Percentiles rank a stretch among this genome's conserved stretches.
Evolutionary conservation across 2,113 vertebrate species (phyloP).

Genomic region (Vulpes lagopus): DNA sequence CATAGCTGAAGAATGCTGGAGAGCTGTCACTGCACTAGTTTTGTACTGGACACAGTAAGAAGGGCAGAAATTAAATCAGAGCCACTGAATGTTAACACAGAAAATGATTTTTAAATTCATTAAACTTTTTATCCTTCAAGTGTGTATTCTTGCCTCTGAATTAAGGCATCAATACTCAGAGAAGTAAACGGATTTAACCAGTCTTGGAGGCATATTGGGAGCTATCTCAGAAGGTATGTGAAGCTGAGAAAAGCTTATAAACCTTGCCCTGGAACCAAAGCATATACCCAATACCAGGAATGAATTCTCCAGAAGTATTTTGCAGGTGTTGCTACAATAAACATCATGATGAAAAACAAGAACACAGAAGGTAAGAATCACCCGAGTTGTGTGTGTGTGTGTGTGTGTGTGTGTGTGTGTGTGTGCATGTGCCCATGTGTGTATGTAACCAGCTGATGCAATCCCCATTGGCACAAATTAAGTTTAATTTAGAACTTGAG

Average conservation of each 20-base stretch:
- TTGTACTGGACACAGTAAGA: background rate
- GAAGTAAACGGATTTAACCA: background rate
- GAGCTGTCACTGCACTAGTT: background rate
- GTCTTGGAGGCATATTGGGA: background rate
- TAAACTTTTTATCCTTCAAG: background rate
- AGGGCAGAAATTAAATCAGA: background rate
- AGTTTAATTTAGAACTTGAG: constrained; percentile 75
- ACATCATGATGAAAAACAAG: constrained; percentile 78
- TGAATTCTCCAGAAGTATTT: background rate
- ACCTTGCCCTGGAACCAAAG: background rate
- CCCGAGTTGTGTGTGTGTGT: constrained; percentile 6
- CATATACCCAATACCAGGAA: background rate
- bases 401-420: background rate
- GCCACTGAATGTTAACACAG: background rate
- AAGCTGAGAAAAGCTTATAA: background rate
- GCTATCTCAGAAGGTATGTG: background rate
- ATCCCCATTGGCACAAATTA: constrained; percentile 82
- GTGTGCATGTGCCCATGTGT: background rate
- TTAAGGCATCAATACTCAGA: background rate
- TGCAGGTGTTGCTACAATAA: constrained; percentile 70
- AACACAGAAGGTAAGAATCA: constrained; percentile 67
- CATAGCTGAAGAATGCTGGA: background rate
- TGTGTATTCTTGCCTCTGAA: constrained; percentile 40
- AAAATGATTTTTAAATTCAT: background rate
- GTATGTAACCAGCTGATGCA: constrained; percentile 76